Evolutionary conservation across 2,888 invertebrate genomes (phyloP).

Genomic region (Hypena proboscidalis): DNA sequence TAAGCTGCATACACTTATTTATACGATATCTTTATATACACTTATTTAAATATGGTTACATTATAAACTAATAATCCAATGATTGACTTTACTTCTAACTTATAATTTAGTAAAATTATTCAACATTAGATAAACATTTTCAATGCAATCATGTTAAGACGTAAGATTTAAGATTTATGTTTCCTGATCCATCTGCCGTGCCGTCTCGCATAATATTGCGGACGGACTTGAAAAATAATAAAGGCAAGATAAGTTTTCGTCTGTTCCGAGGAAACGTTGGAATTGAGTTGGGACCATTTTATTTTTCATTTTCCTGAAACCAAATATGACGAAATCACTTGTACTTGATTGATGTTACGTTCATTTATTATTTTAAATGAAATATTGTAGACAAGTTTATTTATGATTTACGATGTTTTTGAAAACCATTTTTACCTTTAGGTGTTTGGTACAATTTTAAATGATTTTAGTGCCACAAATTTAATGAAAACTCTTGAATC

Average conservation of each 20-base stretch:
- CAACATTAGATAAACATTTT: slow-evolving; percentile 54
- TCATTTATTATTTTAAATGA: slow-evolving; percentile 51
- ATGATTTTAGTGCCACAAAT: too few species aligned
- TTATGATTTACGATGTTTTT: slow-evolving; percentile 1
- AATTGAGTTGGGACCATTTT: slow-evolving; percentile 74
- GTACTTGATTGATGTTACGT: slow-evolving; percentile 55
- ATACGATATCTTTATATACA: too few species aligned
- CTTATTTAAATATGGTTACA: too few species aligned
- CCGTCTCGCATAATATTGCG: slow-evolving; percentile 79
- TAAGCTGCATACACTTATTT: too few species aligned
- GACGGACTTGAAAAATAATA: slow-evolving; percentile 80
- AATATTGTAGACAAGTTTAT: slow-evolving; percentile 24
- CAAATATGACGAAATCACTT: slow-evolving; percentile 64
- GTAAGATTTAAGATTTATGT: slow-evolving; percentile 81
- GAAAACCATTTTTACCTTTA: slow-evolving; percentile 2
- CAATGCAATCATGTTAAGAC: slow-evolving; percentile 77
- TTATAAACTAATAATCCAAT: too few species aligned
- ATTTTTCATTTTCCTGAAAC: slow-evolving; percentile 72
- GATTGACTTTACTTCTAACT: too few species aligned
- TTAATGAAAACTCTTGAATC: too few species aligned
- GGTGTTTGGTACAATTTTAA: too few species aligned
- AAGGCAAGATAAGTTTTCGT: slow-evolving; percentile 76
- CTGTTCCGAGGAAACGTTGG: slow-evolving; percentile 65
- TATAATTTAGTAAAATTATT: too few species aligned
- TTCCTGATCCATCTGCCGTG: slow-evolving; percentile 78